A percentile compares a stretch with the other conserved stretches of the same genome.
phyloP scores from a whole-genome alignment of 1,140 invertebrate species.

The Brachionus calyciflorus region DNA sequence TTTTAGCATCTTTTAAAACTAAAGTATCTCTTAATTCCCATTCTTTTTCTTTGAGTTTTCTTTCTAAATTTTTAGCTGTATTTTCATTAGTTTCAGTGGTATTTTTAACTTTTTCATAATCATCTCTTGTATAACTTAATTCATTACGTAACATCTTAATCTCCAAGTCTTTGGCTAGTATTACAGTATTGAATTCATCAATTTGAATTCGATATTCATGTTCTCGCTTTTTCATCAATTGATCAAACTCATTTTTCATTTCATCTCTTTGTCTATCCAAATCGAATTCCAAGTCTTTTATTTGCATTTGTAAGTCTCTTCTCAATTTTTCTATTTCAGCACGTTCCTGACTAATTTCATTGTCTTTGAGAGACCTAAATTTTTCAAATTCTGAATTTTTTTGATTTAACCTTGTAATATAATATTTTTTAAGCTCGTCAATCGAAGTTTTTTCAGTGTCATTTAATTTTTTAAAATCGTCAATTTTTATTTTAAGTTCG shows the following conservation, averaged over 20 bases:
- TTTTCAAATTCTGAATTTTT: conserved; percentile 58
- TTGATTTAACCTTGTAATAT: conserved; percentile 56
- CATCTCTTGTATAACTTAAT: conserved; percentile 50
- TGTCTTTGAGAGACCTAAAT: conserved; percentile 55
- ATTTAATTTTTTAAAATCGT: conserved; percentile 52
- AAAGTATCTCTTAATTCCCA: conserved; percentile 55
- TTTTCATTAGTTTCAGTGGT: conserved; percentile 50
- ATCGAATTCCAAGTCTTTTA: conserved; percentile 56
- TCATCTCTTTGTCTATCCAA: conserved; percentile 54
- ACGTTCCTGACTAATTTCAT: conserved; percentile 54
- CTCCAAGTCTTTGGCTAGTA: conserved; percentile 56
- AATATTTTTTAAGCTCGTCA: conserved; percentile 57
- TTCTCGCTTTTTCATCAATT: conserved; percentile 55
- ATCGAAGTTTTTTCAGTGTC: conserved; percentile 51
- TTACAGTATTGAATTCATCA: conserved; percentile 56
- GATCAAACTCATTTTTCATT: conserved; percentile 55
- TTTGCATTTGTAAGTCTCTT: conserved; percentile 53
- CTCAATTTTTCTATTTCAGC: conserved; percentile 55
- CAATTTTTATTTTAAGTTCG: conserved; percentile 57
- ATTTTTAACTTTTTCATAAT: conserved; percentile 50
- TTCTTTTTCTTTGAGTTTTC: conserved; percentile 55
- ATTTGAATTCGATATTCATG: conserved; percentile 55
- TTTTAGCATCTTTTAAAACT: conserved; percentile 55
- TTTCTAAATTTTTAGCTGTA: conserved; percentile 49
- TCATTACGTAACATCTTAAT: conserved; percentile 47